Percentiles rank a stretch among this genome's conserved stretches.
Conservation (phyloP, 1,140 invertebrate genomes). For the Pogonognathellus flavescens region DNA sequence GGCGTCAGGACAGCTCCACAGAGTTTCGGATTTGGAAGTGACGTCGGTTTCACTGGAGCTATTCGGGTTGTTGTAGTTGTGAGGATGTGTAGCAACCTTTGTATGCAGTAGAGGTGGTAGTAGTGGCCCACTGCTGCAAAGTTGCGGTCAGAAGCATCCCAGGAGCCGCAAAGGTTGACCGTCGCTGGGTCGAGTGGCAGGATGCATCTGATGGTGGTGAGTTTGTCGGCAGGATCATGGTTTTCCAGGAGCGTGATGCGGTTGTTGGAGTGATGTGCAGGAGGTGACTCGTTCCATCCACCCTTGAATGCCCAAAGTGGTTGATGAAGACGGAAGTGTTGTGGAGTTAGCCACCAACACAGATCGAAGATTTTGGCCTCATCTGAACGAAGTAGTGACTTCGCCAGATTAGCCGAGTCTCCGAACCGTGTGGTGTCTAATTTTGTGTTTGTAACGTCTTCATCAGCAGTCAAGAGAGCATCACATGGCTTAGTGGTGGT, state of each 20-base stretch:
- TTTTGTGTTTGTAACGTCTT: slow-evolving; percentile 61
- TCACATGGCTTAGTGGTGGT: slow-evolving; percentile 67
- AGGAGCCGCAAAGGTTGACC: slow-evolving; percentile 10
- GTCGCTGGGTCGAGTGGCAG: too few species aligned
- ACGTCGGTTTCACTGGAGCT: slow-evolving; percentile 52
- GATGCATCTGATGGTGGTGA: not conserved
- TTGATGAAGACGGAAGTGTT: slow-evolving; percentile 63
- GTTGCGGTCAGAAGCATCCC: slow-evolving; percentile 22
- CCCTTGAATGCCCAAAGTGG: slow-evolving; percentile 65
- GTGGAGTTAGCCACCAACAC: slow-evolving; percentile 54
- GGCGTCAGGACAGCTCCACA: slow-evolving; percentile 58
- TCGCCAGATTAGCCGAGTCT: too few species aligned
- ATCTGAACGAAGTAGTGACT: too few species aligned
- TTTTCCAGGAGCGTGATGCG: slow-evolving; percentile 65
- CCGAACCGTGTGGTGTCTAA: too few species aligned
- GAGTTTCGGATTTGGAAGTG: slow-evolving; percentile 59
- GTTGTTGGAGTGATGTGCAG: slow-evolving; percentile 44
- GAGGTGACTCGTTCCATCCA: slow-evolving; percentile 69
- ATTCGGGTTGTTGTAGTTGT: slow-evolving; percentile 55
- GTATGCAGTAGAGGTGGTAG: not conserved
- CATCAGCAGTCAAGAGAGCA: slow-evolving; percentile 68
- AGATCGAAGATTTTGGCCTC: too few species aligned
- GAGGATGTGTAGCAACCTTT: not conserved
- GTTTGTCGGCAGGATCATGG: slow-evolving; percentile 60
- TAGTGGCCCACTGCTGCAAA: slow-evolving; percentile 27